A percentile compares a stretch with the other conserved stretches of the same genome.
phyloP scores from a whole-genome alignment of 1,140 invertebrate genomes.

The Araneus ventricosus region DNA sequence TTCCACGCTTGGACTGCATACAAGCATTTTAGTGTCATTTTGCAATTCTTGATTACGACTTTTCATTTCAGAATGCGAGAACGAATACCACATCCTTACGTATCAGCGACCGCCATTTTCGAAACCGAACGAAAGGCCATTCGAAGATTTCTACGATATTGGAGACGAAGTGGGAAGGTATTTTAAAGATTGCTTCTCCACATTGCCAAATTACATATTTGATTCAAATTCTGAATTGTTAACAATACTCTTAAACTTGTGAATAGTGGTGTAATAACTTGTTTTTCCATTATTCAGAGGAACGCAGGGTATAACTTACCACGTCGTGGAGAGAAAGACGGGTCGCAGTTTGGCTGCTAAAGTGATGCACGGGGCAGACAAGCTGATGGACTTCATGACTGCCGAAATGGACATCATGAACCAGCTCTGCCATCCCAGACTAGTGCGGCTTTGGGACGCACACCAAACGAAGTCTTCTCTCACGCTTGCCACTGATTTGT shows the following conservation, averaged over 20 bases:
- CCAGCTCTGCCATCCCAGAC: slow-evolving; percentile 86
- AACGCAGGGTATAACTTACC: slow-evolving; percentile 92
- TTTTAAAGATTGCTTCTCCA: neutral
- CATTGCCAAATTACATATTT: neutral
- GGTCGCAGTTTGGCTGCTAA: slow-evolving; percentile 94
- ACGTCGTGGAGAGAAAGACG: slow-evolving; percentile 89
- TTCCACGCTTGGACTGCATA: too few relatives aligned
- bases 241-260: too few relatives aligned
- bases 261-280: neutral
- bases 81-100: slow-evolving; percentile 71
- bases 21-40: too few relatives aligned
- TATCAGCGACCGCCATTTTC: slow-evolving; percentile 68
- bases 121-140: slow-evolving; percentile 83
- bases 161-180: slow-evolving; percentile 92
- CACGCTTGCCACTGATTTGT: slow-evolving; percentile 91
- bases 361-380: slow-evolving; percentile 89
- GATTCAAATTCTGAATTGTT: neutral
- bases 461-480: slow-evolving; percentile 91
- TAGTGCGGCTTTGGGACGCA: slow-evolving; percentile 92
- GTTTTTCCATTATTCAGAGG: slow-evolving; percentile 83
- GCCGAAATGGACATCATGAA: slow-evolving; percentile 95
- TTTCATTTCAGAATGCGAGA: slow-evolving; percentile 82
- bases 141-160: slow-evolving; percentile 93
- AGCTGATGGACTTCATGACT: slow-evolving; percentile 90
- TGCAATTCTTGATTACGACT: too few relatives aligned